A percentile compares a stretch with the other conserved stretches of the same genome.
phyloP scores from a whole-genome alignment of 64 coral and sea anemone species.

The Stylophora pistillata region DNA sequence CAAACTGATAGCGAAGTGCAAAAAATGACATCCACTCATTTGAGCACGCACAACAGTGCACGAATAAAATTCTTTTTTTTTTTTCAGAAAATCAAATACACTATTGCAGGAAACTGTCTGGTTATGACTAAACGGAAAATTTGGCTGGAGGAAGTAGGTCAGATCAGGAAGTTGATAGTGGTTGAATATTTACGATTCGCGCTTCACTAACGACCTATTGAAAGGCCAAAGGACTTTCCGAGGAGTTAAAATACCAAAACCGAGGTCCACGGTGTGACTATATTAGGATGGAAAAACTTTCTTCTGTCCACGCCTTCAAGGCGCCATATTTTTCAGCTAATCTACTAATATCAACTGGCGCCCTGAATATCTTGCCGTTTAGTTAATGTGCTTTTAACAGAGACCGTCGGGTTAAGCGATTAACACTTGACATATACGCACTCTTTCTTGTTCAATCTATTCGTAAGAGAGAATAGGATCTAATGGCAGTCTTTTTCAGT shows the following conservation, averaged over 20 bases:
- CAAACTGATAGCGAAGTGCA: background rate
- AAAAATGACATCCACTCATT: background rate
- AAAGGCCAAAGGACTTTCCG: background rate
- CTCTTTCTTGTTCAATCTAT: constrained; percentile 1
- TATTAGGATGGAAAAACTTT: background rate
- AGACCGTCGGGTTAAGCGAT: constrained; percentile 32
- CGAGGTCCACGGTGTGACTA: background rate
- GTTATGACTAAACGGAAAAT: background rate
- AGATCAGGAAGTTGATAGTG: constrained; percentile 7
- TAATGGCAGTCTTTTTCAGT: background rate
- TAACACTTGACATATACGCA: background rate
- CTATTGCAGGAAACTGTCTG: constrained; percentile 13
- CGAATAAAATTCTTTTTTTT: background rate
- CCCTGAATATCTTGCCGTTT: background rate
- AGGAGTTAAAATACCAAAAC: background rate
- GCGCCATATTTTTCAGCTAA: background rate
- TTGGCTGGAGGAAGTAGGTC: constrained; percentile 5
- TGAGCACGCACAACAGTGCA: background rate
- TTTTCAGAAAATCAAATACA: background rate
- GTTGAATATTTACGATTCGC: constrained; percentile 15
- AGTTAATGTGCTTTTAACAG: constrained; percentile 36
- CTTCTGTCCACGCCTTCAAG: background rate
- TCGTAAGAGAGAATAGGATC: background rate
- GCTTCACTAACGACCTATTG: background rate
- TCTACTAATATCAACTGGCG: constrained; percentile 5